These are phyloP conservation scores for Sylvia atricapilla DNA, from an alignment of 2,113 vertebrate species.

Conservation along the genomic window DNA sequence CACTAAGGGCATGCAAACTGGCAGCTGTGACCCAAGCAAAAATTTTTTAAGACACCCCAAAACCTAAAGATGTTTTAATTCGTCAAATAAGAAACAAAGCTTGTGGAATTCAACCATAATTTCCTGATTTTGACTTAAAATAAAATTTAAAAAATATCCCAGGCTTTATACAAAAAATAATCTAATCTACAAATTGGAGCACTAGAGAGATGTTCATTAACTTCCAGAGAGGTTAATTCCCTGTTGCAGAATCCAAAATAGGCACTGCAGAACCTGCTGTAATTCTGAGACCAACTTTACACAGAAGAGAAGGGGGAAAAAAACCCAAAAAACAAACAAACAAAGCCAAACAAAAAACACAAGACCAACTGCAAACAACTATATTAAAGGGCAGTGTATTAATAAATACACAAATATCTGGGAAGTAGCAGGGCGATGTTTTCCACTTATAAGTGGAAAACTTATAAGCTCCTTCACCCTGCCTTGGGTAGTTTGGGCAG, in stretches of 20 bases:
- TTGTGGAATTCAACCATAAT: constrained; percentile 58
- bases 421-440: too few relatives aligned
- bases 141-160: not conserved
- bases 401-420: too few relatives aligned
- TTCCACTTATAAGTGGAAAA: not conserved
- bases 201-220: not conserved
- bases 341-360: not conserved
- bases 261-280: not conserved
- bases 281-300: not conserved
- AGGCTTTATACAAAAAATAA: not conserved
- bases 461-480: not conserved
- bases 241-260: not conserved
- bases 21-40: constrained; percentile 46
- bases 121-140: constrained; percentile 68
- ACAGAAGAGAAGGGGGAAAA: not conserved
- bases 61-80: constrained; percentile 62
- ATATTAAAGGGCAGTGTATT: too few relatives aligned
- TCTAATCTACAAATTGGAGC: not conserved
- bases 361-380: too few relatives aligned
- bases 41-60: not conserved
- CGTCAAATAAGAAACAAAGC: constrained; percentile 62
- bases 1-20: constrained; percentile 17
- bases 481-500: not conserved
- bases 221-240: not conserved
- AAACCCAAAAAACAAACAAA: not conserved